Evolutionary conservation across 1,140 invertebrate genomes (phyloP), one percentile per base, ranked within the genome.

Genomic region (Triops longicaudatus): DNA sequence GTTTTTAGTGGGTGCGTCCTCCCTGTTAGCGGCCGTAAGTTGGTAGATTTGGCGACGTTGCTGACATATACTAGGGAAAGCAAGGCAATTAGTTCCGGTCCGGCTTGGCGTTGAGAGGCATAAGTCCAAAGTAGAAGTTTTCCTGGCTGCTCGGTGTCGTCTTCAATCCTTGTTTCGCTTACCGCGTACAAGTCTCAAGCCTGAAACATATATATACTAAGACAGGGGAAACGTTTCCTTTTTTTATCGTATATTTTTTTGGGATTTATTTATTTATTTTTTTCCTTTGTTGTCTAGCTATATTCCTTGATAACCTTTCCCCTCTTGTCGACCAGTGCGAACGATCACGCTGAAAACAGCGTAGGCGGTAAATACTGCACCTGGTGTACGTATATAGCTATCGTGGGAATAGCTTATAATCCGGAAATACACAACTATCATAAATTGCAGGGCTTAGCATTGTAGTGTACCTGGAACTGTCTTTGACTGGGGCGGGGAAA

Each of bases 11-110:
- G 50, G 50, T 63, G 50, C 50, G 17, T 63, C 50, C 50, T 63
- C 50, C 50, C 11, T 63, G 50, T 63, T 63, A 63, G 50, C 50
- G 50, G 50, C 50, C 50, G 50, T 63, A 63, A 63, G 50, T 63
- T 63, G 17, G 6, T 63, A 63, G 50, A 63, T 63, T 63, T 63
- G 50, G 50, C 50, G 10, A 63, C 50, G 50, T 63, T 63, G 50
- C 50, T 63, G 50, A 63, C 50, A 63, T 63, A 63, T 63, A 63
- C 22, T 63, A 63, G 50, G 50, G n/a, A 63, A 63, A 63, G 50
- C 50, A 63, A 63, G 50, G 50, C 50, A 63, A 63, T 63, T 63
- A 63, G 50, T 63, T 63, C 50, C 50, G 50, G 50, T 63, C 50
- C 50, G 22, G 50, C 50, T 63, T 63, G 50, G 50, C 50, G 50